Evolutionary conservation across 2,113 vertebrate species (phyloP).

Genomic region (Barbus barbus): DNA sequence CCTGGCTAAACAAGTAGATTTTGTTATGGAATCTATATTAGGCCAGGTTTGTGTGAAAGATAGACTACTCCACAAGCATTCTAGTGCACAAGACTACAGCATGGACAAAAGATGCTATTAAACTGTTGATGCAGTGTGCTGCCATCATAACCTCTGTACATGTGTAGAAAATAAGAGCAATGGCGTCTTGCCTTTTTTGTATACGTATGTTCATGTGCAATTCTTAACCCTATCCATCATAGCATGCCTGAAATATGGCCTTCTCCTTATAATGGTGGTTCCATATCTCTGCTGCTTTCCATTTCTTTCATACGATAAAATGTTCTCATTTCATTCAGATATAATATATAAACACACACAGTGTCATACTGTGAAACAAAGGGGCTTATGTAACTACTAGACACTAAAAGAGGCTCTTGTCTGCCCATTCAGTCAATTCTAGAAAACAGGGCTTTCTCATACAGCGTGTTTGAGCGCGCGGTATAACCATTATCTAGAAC

Average conservation of each 20-base stretch:
- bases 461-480: not conserved
- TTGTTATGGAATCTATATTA: not conserved
- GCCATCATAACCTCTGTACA: conserved; percentile 31
- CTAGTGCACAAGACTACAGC: not conserved
- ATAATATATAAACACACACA: conserved; percentile 1
- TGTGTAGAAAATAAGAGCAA: conserved; percentile 35
- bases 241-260: conserved; percentile 9
- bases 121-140: too few species aligned
- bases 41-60: not conserved
- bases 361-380: not conserved
- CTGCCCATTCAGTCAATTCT: not conserved
- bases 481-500: not conserved
- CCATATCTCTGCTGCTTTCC: not conserved
- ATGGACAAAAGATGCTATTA: not conserved
- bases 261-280: not conserved
- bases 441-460: conserved; percentile 12
- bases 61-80: too few species aligned
- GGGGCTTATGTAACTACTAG: not conserved
- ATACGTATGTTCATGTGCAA: conserved; percentile 30
- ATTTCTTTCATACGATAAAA: not conserved
- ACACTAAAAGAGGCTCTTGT: conserved; percentile 10
- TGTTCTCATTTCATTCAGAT: conserved; percentile 1
- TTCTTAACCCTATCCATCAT: conserved; percentile 33
- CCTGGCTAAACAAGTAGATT: too few species aligned
- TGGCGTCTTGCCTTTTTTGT: conserved; percentile 35